A percentile compares a stretch with the other conserved stretches of the same genome.
phyloP scores from a whole-genome alignment of 2,888 invertebrate genomes.

The Tromatobia lineatoria region DNA sequence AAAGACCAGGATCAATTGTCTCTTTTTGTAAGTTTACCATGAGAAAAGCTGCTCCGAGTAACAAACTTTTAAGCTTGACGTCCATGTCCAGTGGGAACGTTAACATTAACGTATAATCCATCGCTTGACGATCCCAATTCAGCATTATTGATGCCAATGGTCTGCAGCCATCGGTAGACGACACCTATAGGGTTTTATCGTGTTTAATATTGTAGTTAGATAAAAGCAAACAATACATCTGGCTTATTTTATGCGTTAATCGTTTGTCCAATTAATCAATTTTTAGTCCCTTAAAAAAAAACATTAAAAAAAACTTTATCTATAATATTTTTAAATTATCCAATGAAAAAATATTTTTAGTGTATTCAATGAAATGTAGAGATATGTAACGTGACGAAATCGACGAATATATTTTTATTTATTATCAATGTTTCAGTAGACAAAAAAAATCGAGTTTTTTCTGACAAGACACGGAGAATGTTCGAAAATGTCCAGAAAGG shows the following conservation, averaged over 20 bases:
- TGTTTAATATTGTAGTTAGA: background rate
- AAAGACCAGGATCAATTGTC: too few species aligned
- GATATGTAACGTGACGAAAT: background rate
- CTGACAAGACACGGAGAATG: too few species aligned
- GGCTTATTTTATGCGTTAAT: too few species aligned
- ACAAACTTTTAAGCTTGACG: slow-evolving; percentile 92
- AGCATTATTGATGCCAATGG: slow-evolving; percentile 90
- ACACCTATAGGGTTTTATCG: slow-evolving; percentile 70
- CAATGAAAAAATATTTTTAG: background rate
- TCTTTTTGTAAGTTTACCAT: slow-evolving; percentile 88
- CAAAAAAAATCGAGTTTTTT: too few species aligned
- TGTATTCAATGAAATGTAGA: background rate
- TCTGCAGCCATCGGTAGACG: slow-evolving; percentile 86
- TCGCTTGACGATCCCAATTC: slow-evolving; percentile 90
- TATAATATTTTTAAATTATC: background rate
- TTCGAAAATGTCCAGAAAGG: too few species aligned
- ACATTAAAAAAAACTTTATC: too few species aligned
- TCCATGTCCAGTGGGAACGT: slow-evolving; percentile 91
- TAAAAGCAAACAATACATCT: background rate
- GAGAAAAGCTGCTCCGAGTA: slow-evolving; percentile 93
- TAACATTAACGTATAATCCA: slow-evolving; percentile 91
- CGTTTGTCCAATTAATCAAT: background rate
- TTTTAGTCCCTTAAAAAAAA: background rate
- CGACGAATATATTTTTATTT: background rate
- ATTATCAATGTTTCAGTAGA: background rate